Percentiles rank a stretch among this genome's conserved stretches.
These are phyloP conservation scores for Pachypeltis micranthus DNA, from an alignment of 1,140 invertebrate genomes.

Conservation along the genomic window DNA sequence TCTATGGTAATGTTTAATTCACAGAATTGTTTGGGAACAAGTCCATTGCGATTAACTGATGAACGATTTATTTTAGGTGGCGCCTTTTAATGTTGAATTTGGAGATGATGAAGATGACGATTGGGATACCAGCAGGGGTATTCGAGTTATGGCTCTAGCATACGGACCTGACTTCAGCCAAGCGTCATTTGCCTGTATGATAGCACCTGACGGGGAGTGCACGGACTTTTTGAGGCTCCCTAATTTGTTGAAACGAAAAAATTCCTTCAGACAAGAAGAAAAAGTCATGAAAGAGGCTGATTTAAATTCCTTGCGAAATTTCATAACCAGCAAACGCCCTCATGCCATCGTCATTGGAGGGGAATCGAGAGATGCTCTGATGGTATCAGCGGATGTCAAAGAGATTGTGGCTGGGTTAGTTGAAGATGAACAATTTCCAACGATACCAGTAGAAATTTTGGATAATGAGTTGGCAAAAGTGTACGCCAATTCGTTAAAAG, in stretches of 20 bases:
- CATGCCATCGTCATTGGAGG: conserved; percentile 85
- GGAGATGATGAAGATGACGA: conserved; percentile 82
- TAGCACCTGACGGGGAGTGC: conserved; percentile 82
- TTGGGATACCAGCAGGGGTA: conserved; percentile 73
- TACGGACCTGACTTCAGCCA: conserved; percentile 77
- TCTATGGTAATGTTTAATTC: too few species aligned
- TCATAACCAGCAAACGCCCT: conserved; percentile 82
- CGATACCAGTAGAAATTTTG: conserved; percentile 77
- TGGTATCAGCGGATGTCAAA: conserved; percentile 74
- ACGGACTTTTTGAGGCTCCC: conserved; percentile 79
- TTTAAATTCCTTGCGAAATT: conserved; percentile 65
- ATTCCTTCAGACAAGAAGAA: conserved; percentile 58
- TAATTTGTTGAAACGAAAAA: conserved; percentile 69
- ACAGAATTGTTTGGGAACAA: too few species aligned
- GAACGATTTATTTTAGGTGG: conserved; percentile 38
- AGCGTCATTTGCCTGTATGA: conserved; percentile 77
- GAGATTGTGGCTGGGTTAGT: conserved; percentile 61
- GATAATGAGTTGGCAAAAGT: conserved; percentile 84
- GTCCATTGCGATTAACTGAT: too few species aligned
- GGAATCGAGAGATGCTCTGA: conserved; percentile 76
- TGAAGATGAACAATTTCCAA: conserved; percentile 77
- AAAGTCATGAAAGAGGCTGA: conserved; percentile 68
- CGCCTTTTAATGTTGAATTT: conserved; percentile 68
- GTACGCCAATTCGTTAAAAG: conserved; percentile 83
- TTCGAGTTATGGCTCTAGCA: conserved; percentile 76